A percentile compares a stretch with the other conserved stretches of the same genome.
These are phyloP conservation scores for Branchellion lobata DNA, from an alignment of 2,888 invertebrate genomes.

Conservation along the genomic window DNA sequence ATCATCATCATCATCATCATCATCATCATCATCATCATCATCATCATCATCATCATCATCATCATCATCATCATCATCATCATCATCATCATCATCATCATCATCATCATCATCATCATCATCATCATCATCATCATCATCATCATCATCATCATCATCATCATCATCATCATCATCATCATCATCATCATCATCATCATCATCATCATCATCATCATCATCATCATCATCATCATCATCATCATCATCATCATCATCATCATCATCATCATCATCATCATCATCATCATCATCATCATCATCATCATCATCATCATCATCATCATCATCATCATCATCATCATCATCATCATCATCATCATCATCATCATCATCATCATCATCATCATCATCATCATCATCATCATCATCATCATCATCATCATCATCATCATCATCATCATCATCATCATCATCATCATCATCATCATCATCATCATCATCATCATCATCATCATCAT, in stretches of 20 bases:
- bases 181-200: constrained; percentile 18
- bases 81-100: neutral
- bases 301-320: neutral
- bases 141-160: constrained; percentile 24
- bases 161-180: constrained; percentile 24
- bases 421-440: constrained; percentile 33
- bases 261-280: neutral
- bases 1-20: constrained; percentile 16
- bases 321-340: neutral
- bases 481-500: constrained; percentile 37
- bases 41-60: constrained; percentile 25
- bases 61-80: constrained; percentile 1
- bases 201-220: constrained; percentile 27
- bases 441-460: constrained; percentile 40
- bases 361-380: constrained; percentile 14
- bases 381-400: constrained; percentile 8
- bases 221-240: constrained; percentile 33
- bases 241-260: constrained; percentile 25
- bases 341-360: constrained; percentile 26
- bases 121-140: constrained; percentile 25
- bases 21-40: constrained; percentile 8
- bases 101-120: constrained; percentile 21
- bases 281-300: constrained; percentile 1
- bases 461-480: constrained; percentile 40
- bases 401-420: constrained; percentile 25